Evolutionary conservation across 1,140 invertebrate genomes (phyloP).

Genomic region (Drosophila bocki): DNA sequence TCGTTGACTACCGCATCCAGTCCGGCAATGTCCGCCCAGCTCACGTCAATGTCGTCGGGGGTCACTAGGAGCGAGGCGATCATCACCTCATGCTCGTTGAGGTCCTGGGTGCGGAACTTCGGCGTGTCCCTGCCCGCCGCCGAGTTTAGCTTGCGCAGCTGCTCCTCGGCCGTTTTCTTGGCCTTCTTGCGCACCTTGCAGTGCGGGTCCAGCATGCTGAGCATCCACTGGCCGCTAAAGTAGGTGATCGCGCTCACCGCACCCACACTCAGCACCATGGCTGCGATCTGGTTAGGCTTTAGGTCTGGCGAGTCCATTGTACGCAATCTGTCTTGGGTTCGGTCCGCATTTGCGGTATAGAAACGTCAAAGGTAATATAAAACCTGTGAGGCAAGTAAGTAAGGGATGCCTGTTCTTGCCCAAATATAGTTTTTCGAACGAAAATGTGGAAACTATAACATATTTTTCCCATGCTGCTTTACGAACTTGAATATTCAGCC

Average conservation of each 20-base stretch:
- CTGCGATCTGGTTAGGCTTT: conserved; percentile 88
- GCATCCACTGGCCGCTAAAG: conserved; percentile 93
- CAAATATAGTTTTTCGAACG: neutral
- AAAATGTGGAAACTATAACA: neutral
- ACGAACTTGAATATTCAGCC: neutral
- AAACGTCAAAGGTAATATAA: neutral
- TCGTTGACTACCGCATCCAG: conserved; percentile 94
- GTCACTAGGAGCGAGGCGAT: conserved; percentile 97
- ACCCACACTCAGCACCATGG: conserved; percentile 90
- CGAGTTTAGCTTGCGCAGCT: conserved; percentile 86
- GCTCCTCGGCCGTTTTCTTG: conserved; percentile 88
- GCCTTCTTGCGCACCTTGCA: conserved; percentile 91
- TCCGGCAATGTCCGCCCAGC: conserved; percentile 97
- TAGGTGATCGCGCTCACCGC: conserved; percentile 94
- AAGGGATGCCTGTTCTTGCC: conserved; percentile 1
- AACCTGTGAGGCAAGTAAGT: neutral
- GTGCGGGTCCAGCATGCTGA: conserved; percentile 91
- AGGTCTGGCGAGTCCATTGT: conserved; percentile 49
- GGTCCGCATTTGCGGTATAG: neutral
- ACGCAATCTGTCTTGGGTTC: conserved; percentile 19
- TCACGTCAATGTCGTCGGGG: conserved; percentile 92
- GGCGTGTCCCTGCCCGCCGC: conserved; percentile 45
- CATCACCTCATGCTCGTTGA: conserved; percentile 97
- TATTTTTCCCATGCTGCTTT: neutral
- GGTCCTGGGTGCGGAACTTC: conserved; percentile 86